phyloP scores from a whole-genome alignment of 2,113 vertebrate genomes.

The Hyla sarda region DNA sequence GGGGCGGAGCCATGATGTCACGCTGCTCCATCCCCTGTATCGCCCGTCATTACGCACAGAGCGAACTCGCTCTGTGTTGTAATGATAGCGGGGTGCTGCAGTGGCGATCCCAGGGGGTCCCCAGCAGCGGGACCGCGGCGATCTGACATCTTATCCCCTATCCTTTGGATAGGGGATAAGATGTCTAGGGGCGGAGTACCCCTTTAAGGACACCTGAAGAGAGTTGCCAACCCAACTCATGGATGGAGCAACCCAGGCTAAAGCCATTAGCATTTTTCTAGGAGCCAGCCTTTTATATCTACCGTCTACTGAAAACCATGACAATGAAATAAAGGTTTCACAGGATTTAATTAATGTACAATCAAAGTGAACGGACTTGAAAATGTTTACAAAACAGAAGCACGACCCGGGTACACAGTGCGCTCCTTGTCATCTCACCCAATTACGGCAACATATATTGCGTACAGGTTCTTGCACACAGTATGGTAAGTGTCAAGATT shows the following conservation, averaged over 20 bases:
- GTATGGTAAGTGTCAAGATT: neutral
- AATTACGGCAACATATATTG: conserved; percentile 26
- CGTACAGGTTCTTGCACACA: conserved; percentile 1
- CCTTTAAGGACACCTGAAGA: too few relatives aligned
- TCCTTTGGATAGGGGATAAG: too few relatives aligned
- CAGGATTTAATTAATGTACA: neutral
- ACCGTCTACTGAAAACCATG: neutral
- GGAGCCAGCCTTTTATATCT: neutral
- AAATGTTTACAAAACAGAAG: conserved; percentile 12
- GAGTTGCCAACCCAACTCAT: neutral
- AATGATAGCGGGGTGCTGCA: too few relatives aligned
- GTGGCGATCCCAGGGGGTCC: too few relatives aligned
- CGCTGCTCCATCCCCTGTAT: too few relatives aligned
- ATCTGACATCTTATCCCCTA: too few relatives aligned
- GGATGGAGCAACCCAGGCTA: neutral
- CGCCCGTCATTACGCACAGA: too few relatives aligned
- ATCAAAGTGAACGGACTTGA: too few relatives aligned
- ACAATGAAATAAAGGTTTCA: neutral
- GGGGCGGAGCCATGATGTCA: too few relatives aligned
- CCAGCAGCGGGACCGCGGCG: too few relatives aligned
- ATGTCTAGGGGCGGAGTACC: too few relatives aligned
- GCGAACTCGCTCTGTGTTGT: too few relatives aligned
- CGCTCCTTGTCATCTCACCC: neutral
- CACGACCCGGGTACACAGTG: neutral
- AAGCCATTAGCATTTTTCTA: neutral